Conservation (phyloP, 30 jellyfish, hydroid and myxozoan species). For the Turritopsis rubra region DNA sequence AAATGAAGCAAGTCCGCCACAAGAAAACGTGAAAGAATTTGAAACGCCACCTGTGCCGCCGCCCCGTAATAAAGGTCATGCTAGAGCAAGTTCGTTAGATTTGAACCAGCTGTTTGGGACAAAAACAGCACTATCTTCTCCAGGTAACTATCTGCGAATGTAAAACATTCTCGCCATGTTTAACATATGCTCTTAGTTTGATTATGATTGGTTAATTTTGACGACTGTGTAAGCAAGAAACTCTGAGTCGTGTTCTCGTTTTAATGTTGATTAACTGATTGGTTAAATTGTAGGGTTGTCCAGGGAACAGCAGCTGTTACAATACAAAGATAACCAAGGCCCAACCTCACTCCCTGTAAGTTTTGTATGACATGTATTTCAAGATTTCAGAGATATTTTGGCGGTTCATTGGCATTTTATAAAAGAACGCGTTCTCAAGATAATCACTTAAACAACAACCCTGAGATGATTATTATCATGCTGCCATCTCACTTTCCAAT, state of each 20-base stretch:
- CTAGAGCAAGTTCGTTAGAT: constrained; percentile 85
- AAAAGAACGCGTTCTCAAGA: neutral
- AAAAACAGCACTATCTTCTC: constrained; percentile 12
- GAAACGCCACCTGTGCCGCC: constrained; percentile 97
- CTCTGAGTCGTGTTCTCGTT: neutral
- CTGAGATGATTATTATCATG: neutral
- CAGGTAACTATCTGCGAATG: constrained; percentile 8
- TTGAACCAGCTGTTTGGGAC: constrained; percentile 58
- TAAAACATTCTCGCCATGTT: too few species aligned
- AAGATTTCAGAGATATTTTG: neutral
- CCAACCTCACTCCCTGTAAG: neutral
- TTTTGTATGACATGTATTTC: neutral
- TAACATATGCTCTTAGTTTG: too few species aligned
- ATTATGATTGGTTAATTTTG: too few species aligned
- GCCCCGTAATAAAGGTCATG: constrained; percentile 68
- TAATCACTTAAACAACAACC: neutral
- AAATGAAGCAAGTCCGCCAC: constrained; percentile 54
- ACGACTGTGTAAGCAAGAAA: too few species aligned
- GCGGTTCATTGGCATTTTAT: neutral
- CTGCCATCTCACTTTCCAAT: neutral
- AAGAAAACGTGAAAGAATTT: constrained; percentile 38
- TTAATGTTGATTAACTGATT: neutral
- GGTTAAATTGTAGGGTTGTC: neutral
- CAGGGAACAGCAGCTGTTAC: neutral
- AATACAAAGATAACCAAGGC: neutral